A percentile compares a stretch with the other conserved stretches of the same genome.
Conservation (phyloP, 2,113 vertebrate genomes). For the Leptobrachium leishanense region DNA sequence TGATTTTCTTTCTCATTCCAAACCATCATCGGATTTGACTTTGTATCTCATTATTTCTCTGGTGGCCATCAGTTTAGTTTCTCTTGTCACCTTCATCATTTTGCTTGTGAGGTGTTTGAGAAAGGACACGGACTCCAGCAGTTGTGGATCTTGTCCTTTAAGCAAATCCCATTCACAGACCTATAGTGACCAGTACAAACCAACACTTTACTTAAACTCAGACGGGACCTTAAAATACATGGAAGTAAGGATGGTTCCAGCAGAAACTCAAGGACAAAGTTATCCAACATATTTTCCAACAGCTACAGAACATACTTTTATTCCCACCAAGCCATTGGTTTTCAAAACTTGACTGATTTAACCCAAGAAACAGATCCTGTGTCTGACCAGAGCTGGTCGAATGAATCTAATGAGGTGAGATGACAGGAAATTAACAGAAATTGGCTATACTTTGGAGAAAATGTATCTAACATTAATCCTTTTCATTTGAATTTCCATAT, state of each 20-base stretch:
- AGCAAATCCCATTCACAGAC: slow-evolving; percentile 61
- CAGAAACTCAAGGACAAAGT: slow-evolving; percentile 76
- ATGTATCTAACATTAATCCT: too few relatives aligned
- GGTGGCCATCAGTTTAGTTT: slow-evolving; percentile 62
- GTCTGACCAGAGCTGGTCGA: slow-evolving; percentile 57
- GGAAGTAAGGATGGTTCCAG: slow-evolving; percentile 83
- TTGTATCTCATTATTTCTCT: slow-evolving; percentile 65
- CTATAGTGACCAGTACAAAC: slow-evolving; percentile 78
- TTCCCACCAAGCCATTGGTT: slow-evolving; percentile 71
- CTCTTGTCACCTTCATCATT: slow-evolving; percentile 61
- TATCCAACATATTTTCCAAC: slow-evolving; percentile 83
- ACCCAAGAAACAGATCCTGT: slow-evolving; percentile 54
- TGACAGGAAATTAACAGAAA: background rate
- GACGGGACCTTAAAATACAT: slow-evolving; percentile 88
- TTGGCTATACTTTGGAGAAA: too few relatives aligned
- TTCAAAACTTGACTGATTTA: slow-evolving; percentile 60
- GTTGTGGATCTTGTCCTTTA: slow-evolving; percentile 68
- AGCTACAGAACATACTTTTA: slow-evolving; percentile 78
- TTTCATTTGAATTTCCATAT: too few relatives aligned
- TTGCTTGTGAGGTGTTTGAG: slow-evolving; percentile 60
- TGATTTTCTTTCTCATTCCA: slow-evolving; percentile 63
- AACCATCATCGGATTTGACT: slow-evolving; percentile 53
- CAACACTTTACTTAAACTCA: slow-evolving; percentile 82
- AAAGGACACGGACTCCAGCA: slow-evolving; percentile 45
- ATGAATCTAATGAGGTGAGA: slow-evolving; percentile 69